A percentile compares a stretch with the other conserved stretches of the same genome.
Evolutionary conservation across 2,113 vertebrate species (phyloP).

Genomic region (Podilymbus podiceps): DNA sequence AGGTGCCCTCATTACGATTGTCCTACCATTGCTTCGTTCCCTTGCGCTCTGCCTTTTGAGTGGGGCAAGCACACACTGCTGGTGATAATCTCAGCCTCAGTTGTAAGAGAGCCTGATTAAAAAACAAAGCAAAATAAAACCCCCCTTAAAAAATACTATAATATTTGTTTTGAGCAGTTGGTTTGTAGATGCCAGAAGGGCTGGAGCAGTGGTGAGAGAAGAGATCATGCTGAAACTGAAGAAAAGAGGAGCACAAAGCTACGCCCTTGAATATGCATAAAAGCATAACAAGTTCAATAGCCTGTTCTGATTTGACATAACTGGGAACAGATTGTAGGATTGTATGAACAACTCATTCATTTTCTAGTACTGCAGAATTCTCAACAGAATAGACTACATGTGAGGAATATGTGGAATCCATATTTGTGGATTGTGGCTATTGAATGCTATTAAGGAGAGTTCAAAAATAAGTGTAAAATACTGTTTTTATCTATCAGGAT

Average conservation of each 20-base stretch:
- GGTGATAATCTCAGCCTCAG: background rate
- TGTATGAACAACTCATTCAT: background rate
- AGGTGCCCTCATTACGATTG: fast-evolving
- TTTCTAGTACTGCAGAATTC: background rate
- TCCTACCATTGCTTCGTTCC: background rate
- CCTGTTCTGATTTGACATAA: background rate
- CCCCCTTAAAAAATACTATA: background rate
- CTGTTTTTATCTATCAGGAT: background rate
- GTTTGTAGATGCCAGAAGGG: background rate
- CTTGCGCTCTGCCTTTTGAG: background rate
- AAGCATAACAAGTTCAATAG: background rate
- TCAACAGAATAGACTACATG: background rate
- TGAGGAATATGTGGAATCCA: background rate
- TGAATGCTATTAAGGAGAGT: background rate
- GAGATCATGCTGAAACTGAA: background rate
- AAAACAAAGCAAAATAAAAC: background rate
- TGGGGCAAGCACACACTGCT: background rate
- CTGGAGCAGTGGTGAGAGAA: background rate
- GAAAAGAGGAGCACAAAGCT: background rate
- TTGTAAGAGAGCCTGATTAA: background rate
- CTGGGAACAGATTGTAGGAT: background rate
- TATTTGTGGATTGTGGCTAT: background rate
- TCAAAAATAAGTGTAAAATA: background rate
- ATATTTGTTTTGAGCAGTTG: background rate
- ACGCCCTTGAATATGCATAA: background rate